Evolutionary conservation across 2,888 invertebrate species (phyloP).

Genomic region (Chymomyza caudatula): DNA sequence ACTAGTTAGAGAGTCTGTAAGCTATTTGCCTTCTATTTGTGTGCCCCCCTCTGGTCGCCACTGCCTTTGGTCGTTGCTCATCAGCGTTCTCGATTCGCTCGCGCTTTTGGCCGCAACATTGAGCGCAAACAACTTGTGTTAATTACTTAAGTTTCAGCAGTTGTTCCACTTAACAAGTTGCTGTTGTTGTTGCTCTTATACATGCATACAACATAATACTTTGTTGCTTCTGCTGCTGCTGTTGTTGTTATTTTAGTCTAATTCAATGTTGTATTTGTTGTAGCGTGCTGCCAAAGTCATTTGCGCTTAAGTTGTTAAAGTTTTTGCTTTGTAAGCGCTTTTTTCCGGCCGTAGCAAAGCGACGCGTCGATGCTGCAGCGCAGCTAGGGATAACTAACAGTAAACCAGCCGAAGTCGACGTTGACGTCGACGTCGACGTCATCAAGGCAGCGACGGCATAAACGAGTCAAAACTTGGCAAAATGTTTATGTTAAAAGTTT

Average conservation of each 20-base stretch:
- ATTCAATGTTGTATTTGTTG: conserved; percentile 53
- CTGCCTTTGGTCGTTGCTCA: background rate
- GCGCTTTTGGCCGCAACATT: conserved; percentile 30
- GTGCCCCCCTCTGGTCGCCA: background rate
- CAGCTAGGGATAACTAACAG: background rate
- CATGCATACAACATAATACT: background rate
- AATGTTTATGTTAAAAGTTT: conserved; percentile 56
- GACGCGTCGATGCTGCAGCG: background rate
- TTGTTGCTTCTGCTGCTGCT: conserved; percentile 19
- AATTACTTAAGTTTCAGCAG: conserved; percentile 71
- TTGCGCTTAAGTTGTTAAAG: conserved; percentile 62
- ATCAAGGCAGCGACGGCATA: conserved; percentile 33
- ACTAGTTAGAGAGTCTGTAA: conserved; percentile 33
- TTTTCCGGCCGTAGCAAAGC: conserved; percentile 41
- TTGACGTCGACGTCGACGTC: background rate
- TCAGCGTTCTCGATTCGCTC: conserved; percentile 7
- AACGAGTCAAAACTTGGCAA: conserved; percentile 48
- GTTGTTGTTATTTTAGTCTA: conserved; percentile 49
- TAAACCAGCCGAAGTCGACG: background rate
- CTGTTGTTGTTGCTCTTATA: conserved; percentile 14
- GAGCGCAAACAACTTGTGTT: conserved; percentile 64
- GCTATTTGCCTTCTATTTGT: background rate
- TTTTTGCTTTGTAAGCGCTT: conserved; percentile 62
- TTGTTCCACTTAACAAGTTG: conserved; percentile 61
- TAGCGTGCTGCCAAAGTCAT: conserved; percentile 56